phyloP scores from a whole-genome alignment of 2,797 vertebrate genomes.

The Arctocebus calabarensis region DNA sequence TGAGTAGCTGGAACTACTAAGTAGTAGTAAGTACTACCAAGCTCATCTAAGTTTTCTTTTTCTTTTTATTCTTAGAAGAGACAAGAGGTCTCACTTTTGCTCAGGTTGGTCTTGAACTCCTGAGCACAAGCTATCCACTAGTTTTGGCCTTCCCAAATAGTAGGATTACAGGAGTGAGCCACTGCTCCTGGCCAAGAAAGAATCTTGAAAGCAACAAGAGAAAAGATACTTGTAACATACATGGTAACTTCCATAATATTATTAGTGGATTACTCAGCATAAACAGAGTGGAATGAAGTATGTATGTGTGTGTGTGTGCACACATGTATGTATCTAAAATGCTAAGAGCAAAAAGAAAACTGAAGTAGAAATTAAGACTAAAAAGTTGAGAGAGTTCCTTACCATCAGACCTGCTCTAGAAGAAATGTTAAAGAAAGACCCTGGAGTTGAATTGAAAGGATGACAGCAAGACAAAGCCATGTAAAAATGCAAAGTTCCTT shows the following conservation, averaged over 20 bases:
- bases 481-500: background rate
- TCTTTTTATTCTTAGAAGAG: too few relatives aligned
- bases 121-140: too few relatives aligned
- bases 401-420: background rate
- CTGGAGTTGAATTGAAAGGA: background rate
- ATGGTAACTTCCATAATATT: background rate
- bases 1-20: too few relatives aligned
- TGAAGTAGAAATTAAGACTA: background rate
- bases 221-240: background rate
- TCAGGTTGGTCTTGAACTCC: too few relatives aligned
- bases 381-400: background rate
- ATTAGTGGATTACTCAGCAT: background rate
- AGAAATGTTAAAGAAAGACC: background rate
- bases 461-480: background rate
- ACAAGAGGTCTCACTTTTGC: too few relatives aligned
- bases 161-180: too few relatives aligned
- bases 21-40: too few relatives aligned
- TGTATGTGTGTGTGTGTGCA: too few relatives aligned
- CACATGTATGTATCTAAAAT: too few relatives aligned
- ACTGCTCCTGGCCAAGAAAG: too few relatives aligned
- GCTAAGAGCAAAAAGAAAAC: background rate
- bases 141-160: too few relatives aligned
- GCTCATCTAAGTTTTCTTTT: too few relatives aligned
- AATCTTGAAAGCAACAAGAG: background rate
- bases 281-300: background rate